Evolutionary conservation across 2,797 vertebrate species (phyloP).

Genomic region (Serranus cabrilla): DNA sequence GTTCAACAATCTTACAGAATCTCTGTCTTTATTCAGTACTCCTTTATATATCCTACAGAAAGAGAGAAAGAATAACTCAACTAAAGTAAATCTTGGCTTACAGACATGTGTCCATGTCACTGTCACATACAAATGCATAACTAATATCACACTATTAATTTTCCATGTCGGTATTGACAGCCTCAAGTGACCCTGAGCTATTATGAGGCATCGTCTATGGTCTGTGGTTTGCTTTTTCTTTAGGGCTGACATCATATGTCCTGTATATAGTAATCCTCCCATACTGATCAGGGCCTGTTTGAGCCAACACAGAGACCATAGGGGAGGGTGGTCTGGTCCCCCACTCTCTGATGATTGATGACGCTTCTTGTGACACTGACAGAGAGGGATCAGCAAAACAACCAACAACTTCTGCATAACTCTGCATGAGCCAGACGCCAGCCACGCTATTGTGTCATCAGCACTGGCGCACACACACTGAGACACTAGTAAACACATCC

Average conservation of each 20-base stretch:
- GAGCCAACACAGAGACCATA: constrained; percentile 56
- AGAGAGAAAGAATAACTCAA: background rate
- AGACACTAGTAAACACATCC: constrained; percentile 72
- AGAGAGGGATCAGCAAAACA: constrained; percentile 82
- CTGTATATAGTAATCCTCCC: constrained; percentile 59
- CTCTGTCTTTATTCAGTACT: background rate
- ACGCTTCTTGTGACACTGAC: constrained; percentile 79
- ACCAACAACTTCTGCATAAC: constrained; percentile 83
- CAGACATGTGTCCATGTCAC: constrained; percentile 13
- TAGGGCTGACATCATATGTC: constrained; percentile 67
- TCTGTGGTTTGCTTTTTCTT: constrained; percentile 56
- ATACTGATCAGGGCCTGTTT: constrained; percentile 60
- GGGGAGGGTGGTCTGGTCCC: constrained; percentile 70
- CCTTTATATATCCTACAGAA: background rate
- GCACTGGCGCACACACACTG: constrained; percentile 61
- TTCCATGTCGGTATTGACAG: constrained; percentile 45
- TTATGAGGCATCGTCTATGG: constrained; percentile 61
- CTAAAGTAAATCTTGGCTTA: background rate
- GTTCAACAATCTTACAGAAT: background rate
- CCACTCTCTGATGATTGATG: constrained; percentile 78
- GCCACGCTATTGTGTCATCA: constrained; percentile 75
- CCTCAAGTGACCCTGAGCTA: constrained; percentile 59
- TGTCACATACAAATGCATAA: constrained; percentile 27
- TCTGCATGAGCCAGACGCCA: constrained; percentile 77
- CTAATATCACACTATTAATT: constrained; percentile 37